phyloP scores from a whole-genome alignment of 2,888 invertebrate genomes.

The Ametastegia equiseti region DNA sequence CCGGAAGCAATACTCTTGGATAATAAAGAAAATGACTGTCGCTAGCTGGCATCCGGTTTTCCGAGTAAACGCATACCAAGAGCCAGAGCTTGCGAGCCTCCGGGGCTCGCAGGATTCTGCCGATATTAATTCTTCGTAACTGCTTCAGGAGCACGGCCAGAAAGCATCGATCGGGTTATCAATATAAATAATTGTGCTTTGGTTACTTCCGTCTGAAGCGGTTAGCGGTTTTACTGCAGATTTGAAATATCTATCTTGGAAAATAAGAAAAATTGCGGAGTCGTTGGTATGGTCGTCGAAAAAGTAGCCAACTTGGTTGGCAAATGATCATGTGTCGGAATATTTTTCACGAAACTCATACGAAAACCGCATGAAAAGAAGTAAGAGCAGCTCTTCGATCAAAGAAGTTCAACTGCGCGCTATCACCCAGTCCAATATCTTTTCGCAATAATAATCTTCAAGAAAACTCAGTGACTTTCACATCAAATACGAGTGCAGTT shows the following conservation, averaged over 20 bases:
- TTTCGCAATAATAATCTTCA: too few species aligned
- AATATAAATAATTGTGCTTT: constrained; percentile 34
- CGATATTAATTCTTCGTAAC: constrained; percentile 35
- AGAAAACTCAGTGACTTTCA: neutral
- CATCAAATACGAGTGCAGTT: neutral
- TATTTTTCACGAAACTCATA: neutral
- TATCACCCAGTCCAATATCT: neutral
- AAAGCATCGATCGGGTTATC: constrained; percentile 24
- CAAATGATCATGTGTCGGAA: neutral
- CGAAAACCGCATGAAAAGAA: neutral
- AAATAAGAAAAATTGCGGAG: neutral
- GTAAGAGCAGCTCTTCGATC: neutral
- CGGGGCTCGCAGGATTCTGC: constrained; percentile 12
- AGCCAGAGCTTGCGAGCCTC: neutral
- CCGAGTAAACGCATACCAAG: neutral
- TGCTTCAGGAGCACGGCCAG: neutral
- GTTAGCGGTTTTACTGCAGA: neutral
- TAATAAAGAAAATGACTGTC: constrained; percentile 46
- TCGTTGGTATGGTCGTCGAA: neutral
- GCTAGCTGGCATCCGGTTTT: constrained; percentile 35
- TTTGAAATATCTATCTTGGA: neutral
- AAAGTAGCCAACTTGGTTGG: neutral
- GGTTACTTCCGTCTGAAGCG: constrained; percentile 22
- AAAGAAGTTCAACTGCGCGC: neutral
- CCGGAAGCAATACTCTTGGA: constrained; percentile 35